Conservation (phyloP, 2,113 vertebrate genomes). For the Tachuris rubrigastra region DNA sequence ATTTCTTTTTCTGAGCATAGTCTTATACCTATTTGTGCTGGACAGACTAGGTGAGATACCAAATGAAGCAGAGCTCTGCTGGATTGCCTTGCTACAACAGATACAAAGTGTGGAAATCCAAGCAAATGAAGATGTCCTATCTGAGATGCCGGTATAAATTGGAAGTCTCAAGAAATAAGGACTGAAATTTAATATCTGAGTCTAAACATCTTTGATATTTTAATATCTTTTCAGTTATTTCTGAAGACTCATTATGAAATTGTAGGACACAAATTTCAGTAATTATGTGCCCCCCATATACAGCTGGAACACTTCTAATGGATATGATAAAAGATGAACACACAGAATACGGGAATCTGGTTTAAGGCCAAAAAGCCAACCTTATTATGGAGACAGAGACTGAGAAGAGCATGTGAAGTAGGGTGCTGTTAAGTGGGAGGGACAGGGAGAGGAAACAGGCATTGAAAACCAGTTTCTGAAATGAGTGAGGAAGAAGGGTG, state of each 20-base stretch:
- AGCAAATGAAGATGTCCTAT: neutral
- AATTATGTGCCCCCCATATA: neutral
- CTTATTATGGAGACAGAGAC: neutral
- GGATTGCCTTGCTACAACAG: neutral
- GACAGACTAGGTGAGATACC: neutral
- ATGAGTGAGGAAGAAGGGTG: neutral
- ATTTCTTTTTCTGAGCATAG: neutral
- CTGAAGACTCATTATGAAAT: neutral
- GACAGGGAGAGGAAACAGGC: neutral
- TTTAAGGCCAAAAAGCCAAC: neutral
- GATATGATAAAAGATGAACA: neutral
- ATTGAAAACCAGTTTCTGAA: neutral
- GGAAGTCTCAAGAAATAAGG: neutral
- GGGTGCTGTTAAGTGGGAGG: neutral
- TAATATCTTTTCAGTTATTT: neutral
- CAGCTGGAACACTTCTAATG: neutral
- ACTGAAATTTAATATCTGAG: neutral
- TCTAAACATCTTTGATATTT: neutral
- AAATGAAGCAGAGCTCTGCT: neutral
- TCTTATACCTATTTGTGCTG: neutral
- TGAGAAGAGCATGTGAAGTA: neutral
- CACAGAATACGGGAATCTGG: neutral
- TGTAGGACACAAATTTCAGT: neutral
- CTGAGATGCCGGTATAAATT: neutral
- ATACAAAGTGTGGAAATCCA: neutral